Evolutionary conservation across 35 echinoderm and acorn worm species (phyloP).

Genomic region (Anneissia japonica): DNA sequence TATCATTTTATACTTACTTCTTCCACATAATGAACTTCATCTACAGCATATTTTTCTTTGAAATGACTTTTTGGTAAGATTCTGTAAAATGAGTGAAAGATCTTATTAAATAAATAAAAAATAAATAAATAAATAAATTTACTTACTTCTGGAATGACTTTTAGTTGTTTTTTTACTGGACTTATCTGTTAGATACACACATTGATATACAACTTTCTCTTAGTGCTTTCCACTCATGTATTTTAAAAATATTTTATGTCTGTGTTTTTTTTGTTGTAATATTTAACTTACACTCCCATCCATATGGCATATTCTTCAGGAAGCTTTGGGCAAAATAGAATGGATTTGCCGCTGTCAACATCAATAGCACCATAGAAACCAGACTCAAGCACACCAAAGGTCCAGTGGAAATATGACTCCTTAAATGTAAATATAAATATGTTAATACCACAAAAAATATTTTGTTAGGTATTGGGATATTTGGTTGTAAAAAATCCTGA

Average conservation of each 20-base stretch:
- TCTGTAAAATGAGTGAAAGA: background rate
- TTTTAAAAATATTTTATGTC: too few species aligned
- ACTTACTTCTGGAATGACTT: too few species aligned
- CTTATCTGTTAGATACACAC: too few species aligned
- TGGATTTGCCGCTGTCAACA: conserved; percentile 59
- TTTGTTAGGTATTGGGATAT: too few species aligned
- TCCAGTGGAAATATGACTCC: conserved; percentile 84
- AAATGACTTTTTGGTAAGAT: conserved; percentile 47
- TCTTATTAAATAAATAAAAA: background rate
- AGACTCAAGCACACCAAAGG: conserved; percentile 57
- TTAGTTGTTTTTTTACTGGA: too few species aligned
- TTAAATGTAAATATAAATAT: conserved; percentile 17
- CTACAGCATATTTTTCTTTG: conserved; percentile 62
- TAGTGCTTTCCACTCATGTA: too few species aligned
- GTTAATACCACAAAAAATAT: background rate
- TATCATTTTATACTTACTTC: conserved; percentile 61
- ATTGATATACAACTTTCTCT: too few species aligned
- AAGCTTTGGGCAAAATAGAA: conserved; percentile 59
- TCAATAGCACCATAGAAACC: conserved; percentile 59
- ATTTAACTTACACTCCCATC: conserved; percentile 60
- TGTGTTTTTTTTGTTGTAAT: too few species aligned
- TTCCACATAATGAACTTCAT: conserved; percentile 50
- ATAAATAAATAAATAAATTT: too few species aligned
- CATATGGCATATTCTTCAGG: conserved; percentile 41
- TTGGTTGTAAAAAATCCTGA: too few species aligned